These are phyloP conservation scores for Gallinago undulata DNA, from an alignment of 2,113 vertebrate genomes.

Conservation along the genomic window DNA sequence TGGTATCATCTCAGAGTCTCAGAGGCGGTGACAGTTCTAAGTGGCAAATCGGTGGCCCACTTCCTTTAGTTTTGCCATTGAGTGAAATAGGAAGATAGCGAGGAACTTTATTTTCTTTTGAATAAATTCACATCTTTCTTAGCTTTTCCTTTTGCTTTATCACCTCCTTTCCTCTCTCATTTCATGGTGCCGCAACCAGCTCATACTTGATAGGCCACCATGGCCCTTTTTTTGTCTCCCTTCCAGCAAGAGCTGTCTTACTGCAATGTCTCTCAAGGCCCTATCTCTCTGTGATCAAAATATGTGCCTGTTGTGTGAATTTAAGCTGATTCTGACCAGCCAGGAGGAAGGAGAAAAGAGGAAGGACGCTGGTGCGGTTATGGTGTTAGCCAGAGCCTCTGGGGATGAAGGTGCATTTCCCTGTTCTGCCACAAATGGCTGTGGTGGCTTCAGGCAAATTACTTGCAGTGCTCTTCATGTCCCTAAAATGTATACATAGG, in stretches of 20 bases:
- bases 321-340: neutral
- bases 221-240: neutral
- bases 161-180: neutral
- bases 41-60: accelerated
- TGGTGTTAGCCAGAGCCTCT: slow-evolving; percentile 63
- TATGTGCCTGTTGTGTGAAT: neutral
- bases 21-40: neutral
- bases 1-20: neutral
- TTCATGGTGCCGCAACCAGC: neutral
- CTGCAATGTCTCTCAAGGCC: neutral
- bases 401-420: slow-evolving; percentile 54
- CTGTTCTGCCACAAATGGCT: slow-evolving; percentile 36
- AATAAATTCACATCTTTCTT: neutral
- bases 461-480: neutral
- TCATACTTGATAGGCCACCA: neutral
- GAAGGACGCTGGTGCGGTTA: slow-evolving; percentile 53
- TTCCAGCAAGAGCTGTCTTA: neutral
- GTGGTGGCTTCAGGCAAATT: slow-evolving; percentile 16
- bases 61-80: neutral
- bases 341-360: slow-evolving; percentile 57
- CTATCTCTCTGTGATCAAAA: neutral
- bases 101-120: neutral
- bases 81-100: neutral
- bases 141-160: neutral
- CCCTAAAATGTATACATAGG: neutral